phyloP scores from a whole-genome alignment of 2,113 vertebrate species.

The Oncorhynchus clarkii region DNA sequence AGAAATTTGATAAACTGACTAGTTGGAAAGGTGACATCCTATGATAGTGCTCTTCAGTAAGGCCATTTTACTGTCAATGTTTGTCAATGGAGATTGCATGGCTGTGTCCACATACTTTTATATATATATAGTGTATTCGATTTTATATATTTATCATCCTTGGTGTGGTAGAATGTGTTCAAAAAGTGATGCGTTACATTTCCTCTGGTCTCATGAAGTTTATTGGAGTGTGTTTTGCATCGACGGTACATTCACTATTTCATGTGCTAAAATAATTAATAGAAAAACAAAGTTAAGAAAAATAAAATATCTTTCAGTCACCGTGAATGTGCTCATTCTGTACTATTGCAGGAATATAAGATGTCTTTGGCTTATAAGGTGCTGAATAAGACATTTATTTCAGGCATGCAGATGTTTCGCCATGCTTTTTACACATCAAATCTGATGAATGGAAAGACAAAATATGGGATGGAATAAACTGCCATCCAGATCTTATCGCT shows the following conservation, averaged over 20 bases:
- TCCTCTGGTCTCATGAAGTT: slow-evolving; percentile 23
- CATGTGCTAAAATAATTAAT: slow-evolving; percentile 71
- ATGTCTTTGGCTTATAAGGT: neutral
- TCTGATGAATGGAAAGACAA: neutral
- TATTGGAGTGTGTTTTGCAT: slow-evolving; percentile 61
- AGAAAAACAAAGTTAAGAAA: slow-evolving; percentile 68
- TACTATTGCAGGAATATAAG: slow-evolving; percentile 58
- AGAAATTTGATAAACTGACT: no score
- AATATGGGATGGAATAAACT: no score
- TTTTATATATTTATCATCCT: no score
- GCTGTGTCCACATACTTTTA: no score
- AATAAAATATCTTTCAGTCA: slow-evolving; percentile 65
- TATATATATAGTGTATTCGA: no score
- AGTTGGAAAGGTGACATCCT: no score
- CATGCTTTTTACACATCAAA: neutral
- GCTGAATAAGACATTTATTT: neutral
- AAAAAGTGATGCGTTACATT: no score
- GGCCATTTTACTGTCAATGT: no score
- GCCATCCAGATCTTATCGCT: slow-evolving; percentile 20
- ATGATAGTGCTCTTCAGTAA: no score
- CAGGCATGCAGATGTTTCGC: neutral
- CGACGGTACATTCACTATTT: slow-evolving; percentile 59
- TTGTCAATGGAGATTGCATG: no score
- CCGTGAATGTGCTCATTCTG: slow-evolving; percentile 60
- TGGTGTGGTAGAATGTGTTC: no score